A percentile compares a stretch with the other conserved stretches of the same genome.
Conservation (phyloP, 2,113 vertebrate species). For the Syngnathus scovelli region DNA sequence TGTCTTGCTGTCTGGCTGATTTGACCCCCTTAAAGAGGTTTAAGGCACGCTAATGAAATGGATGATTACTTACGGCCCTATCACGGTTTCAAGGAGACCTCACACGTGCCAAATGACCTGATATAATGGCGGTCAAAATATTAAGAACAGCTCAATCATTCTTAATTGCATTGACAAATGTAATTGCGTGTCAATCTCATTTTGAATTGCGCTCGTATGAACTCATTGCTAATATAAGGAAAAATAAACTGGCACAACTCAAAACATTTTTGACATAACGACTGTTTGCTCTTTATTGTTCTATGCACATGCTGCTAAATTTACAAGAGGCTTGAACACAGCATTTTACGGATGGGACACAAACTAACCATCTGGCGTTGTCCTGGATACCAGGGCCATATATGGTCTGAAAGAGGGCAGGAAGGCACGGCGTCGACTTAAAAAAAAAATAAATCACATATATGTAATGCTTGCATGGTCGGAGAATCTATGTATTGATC, state of each 20-base stretch:
- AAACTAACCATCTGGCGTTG: conserved; percentile 52
- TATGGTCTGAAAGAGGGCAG: conserved; percentile 54
- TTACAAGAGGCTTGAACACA: conserved; percentile 39
- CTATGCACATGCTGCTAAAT: conserved; percentile 64
- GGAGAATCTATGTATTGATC: conserved; percentile 43
- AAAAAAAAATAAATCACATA: conserved; percentile 38
- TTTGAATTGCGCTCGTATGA: too few relatives aligned
- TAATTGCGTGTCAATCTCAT: too few relatives aligned
- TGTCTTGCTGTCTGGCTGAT: conserved; percentile 48
- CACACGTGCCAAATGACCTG: not conserved
- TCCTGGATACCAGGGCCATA: conserved; percentile 73
- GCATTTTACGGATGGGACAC: conserved; percentile 42
- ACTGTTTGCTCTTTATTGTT: conserved; percentile 62
- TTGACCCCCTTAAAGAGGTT: conserved; percentile 57
- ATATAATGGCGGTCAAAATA: not conserved
- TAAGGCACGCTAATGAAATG: conserved; percentile 62
- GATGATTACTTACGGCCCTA: not conserved
- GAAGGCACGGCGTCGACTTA: conserved; percentile 68
- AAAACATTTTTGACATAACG: conserved; percentile 15
- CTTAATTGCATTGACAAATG: not conserved
- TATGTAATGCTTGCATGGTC: conserved; percentile 6
- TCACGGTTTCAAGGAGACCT: not conserved
- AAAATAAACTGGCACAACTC: not conserved
- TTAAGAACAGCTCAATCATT: not conserved
- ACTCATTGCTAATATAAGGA: too few relatives aligned